Percentiles rank a stretch among this genome's conserved stretches.
Conservation (phyloP, 2,797 vertebrate genomes). For the Leuciscus waleckii region DNA sequence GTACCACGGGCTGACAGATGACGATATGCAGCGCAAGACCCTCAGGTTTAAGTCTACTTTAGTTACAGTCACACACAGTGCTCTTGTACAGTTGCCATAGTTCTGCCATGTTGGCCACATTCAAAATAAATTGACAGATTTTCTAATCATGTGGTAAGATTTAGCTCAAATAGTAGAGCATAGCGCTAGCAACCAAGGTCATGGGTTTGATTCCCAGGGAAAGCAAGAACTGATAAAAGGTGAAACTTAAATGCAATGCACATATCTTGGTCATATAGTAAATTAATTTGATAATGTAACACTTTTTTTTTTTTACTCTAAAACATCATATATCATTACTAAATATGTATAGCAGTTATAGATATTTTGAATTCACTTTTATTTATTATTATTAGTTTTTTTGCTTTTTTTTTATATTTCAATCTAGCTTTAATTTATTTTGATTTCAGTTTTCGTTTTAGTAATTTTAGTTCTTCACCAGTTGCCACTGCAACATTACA, state of each 20-base stretch:
- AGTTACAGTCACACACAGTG: not conserved
- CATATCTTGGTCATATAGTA: not conserved
- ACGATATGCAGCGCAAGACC: slow-evolving; percentile 97
- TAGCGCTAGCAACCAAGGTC: not conserved
- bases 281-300: not conserved
- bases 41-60: slow-evolving; percentile 79
- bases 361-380: not conserved
- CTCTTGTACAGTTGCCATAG: not conserved
- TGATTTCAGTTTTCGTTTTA: not conserved
- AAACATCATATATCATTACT: too few relatives aligned
- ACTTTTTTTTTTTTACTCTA: not conserved
- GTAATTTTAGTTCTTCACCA: not conserved
- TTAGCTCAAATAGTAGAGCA: not conserved
- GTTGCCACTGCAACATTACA: not conserved
- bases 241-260: not conserved
- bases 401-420: not conserved
- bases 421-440: not conserved
- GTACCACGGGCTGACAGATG: slow-evolving; percentile 94
- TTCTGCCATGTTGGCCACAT: not conserved
- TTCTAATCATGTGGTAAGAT: not conserved
- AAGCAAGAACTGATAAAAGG: not conserved
- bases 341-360: too few relatives aligned
- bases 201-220: not conserved
- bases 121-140: not conserved
- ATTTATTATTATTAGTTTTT: not conserved